These are phyloP conservation scores for Drosophila algonquin DNA, from an alignment of 2,888 invertebrate genomes.

Conservation along the genomic window DNA sequence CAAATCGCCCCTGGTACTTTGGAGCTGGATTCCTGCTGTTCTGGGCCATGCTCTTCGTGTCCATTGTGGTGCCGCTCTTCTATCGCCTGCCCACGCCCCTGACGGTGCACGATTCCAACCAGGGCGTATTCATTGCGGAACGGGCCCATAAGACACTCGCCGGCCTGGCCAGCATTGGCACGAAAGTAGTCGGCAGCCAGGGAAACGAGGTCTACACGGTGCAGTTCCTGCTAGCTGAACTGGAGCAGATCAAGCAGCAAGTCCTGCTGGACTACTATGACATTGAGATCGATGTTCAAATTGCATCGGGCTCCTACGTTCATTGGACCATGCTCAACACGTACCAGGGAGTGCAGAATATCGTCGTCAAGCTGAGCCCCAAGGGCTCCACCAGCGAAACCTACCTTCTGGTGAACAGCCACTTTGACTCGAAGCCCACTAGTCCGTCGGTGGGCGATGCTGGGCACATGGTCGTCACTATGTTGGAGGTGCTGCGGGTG, in stretches of 20 bases:
- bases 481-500: conserved; percentile 86
- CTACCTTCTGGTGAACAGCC: conserved; percentile 91
- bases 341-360: conserved; percentile 81
- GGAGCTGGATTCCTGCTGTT: conserved; percentile 69
- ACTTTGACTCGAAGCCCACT: conserved; percentile 94
- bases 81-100: conserved; percentile 68
- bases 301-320: conserved; percentile 73
- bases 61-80: conserved; percentile 65
- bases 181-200: conserved; percentile 86
- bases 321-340: conserved; percentile 61
- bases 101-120: conserved; percentile 44
- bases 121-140: conserved; percentile 59
- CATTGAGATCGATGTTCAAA: conserved; percentile 79
- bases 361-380: conserved; percentile 77
- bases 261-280: conserved; percentile 72
- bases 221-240: conserved; percentile 81
- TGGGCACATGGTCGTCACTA: conserved; percentile 86
- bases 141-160: conserved; percentile 61
- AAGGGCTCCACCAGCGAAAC: conserved; percentile 69
- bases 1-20: conserved; percentile 65
- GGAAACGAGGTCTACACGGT: conserved; percentile 88
- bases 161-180: conserved; percentile 54
- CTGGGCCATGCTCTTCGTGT: conserved; percentile 74
- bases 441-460: conserved; percentile 90
- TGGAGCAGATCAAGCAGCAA: conserved; percentile 64